Base-by-base conservation (phyloP, 2,113 vertebrate genomes). In the Nothobranchius kuhntae region DNA sequence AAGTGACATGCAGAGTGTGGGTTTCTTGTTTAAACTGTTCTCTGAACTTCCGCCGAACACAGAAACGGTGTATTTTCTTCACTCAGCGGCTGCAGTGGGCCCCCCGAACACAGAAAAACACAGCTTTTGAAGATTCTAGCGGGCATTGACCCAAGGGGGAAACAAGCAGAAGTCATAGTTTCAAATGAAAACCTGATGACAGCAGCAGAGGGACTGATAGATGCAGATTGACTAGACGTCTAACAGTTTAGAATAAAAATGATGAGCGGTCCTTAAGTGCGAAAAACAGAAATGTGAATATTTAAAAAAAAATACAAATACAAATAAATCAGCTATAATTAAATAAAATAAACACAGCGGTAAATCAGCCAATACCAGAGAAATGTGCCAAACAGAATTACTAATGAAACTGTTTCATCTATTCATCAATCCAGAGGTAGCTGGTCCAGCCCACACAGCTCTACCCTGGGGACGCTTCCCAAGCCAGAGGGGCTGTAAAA, bases 171-270 rank as follows among this genome's bases (percentile, higher is more conserved):
- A 53, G 47, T 11, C 13, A 52, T 52, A 45, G 46, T 51, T 71
- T 46, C 58, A 69, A 77, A 7, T 54, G 56, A 51, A 71, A 83
- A 72, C 63, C 63, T 55, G 75, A 62, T 65, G 80, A 82, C 56
- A 71, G 55, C 56, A 71, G 55, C 44, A 50, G 24, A 36, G 44
- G 67, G 64, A 67, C 56, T 66, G 66, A 86, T 51, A 1, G 48
- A 51, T 21, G 17, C 2, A 17, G n/a, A 51, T 15, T 48, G 47
- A 48, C 15, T 48, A 15, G 36, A 53, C 60, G 52, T 63, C 61
- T 21, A 38, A 51, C 35, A 9, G n/a, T n/a, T 13, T 17, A 7
- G 9, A 10, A 5, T 8, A 3, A 17, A 9, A 57, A 17, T 40
- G n/a, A 57, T 11, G n/a, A 40, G 38, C 13, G 17, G 11, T n/a